phyloP scores from a whole-genome alignment of 1,140 invertebrate genomes.

The Pteromalus puparum region DNA sequence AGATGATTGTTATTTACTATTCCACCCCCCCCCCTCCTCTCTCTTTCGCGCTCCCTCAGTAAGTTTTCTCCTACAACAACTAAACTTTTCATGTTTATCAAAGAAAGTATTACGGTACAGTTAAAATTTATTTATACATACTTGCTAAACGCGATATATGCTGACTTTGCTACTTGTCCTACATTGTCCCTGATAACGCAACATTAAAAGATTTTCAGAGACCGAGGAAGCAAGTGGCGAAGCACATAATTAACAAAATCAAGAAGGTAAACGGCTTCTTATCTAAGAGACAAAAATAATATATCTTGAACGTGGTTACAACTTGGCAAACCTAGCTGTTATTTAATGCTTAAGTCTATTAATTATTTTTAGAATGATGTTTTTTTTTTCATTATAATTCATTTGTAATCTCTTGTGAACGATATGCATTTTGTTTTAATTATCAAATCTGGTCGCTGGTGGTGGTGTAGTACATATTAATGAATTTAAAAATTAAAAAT shows the following conservation, averaged over 20 bases:
- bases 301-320: constrained; percentile 50
- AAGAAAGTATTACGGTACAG: constrained; percentile 12
- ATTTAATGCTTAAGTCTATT: constrained; percentile 56
- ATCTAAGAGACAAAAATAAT: constrained; percentile 36
- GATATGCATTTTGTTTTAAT: constrained; percentile 55
- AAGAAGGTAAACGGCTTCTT: constrained; percentile 14
- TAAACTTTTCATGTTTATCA: constrained; percentile 6
- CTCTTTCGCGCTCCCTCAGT: neutral
- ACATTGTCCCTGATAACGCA: neutral
- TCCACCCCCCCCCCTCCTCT: neutral
- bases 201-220: constrained; percentile 30
- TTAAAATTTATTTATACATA: constrained; percentile 18
- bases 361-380: constrained; percentile 58
- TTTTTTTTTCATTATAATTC: constrained; percentile 44
- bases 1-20: constrained; percentile 5
- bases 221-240: constrained; percentile 12
- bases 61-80: neutral
- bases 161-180: constrained; percentile 9
- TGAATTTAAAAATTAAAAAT: constrained; percentile 39
- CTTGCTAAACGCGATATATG: neutral
- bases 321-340: constrained; percentile 56
- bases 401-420: constrained; percentile 50
- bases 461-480: constrained; percentile 9
- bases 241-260: constrained; percentile 23
- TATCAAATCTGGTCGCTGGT: constrained; percentile 24